Evolutionary conservation across 2,888 invertebrate species (phyloP), one percentile per base, ranked within the genome.

Genomic region (Leucoma salicis): DNA sequence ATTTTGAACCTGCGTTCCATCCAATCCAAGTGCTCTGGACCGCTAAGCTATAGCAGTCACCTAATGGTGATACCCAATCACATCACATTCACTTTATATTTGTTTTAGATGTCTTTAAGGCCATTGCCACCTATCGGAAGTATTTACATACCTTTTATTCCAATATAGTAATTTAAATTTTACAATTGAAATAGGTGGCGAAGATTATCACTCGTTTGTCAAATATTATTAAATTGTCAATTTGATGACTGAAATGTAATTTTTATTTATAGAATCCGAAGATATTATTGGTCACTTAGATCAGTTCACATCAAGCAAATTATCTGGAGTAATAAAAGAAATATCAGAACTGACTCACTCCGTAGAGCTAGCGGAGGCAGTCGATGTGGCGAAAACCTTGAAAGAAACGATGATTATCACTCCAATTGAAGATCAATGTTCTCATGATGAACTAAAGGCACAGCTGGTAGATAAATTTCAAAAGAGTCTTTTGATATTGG

Each of bases 201-300:
- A n/a, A n/a, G n/a, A n/a, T n/a, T n/a, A n/a, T n/a, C n/a, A n/a
- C n/a, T n/a, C n/a, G n/a, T n/a, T n/a, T n/a, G n/a, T n/a, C n/a
- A n/a, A n/a, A n/a, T n/a, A n/a, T n/a, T n/a, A n/a, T n/a, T n/a
- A 21, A 21, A 21, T 5, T 8, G 6, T 21, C 7, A 21, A 27
- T 1, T 27, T 4, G 11, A n/a, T 2, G 27, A 1, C n/a, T 27
- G 1, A 8, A 4, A 0, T 10, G 1, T 10, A n/a, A 25, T 28
- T 31, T 18, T 29, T 40, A n/a, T 28, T 63, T 60, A 4, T 48
- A 63, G 63, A 51, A 43, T 37, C 46, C 12, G 38, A 29, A 28
- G 25, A 12, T 33, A 46, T 74, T 7, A 44, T 67, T 21, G 53
- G 61, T 15, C 69, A 66, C 14, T 64, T 74, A 14, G 56, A 68